A percentile compares a stretch with the other conserved stretches of the same genome.
phyloP scores from a whole-genome alignment of 2,888 invertebrate genomes.

The Drosophila nigritarsus region DNA sequence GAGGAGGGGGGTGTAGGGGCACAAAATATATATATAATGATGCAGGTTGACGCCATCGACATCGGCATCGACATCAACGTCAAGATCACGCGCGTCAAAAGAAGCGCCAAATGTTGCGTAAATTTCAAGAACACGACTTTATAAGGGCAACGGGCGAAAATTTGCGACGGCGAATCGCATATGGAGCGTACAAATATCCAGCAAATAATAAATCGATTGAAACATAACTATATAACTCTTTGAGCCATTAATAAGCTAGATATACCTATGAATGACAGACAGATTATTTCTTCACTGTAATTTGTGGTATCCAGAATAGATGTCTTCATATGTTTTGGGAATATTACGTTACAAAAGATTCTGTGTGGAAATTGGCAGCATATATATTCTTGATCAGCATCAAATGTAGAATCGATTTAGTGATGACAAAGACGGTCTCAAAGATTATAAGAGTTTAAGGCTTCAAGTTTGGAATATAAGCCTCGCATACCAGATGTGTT shows the following conservation, averaged over 20 bases:
- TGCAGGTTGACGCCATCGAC: slow-evolving; percentile 73
- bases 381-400: background rate
- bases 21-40: slow-evolving; percentile 7
- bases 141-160: slow-evolving; percentile 46
- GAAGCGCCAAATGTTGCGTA: slow-evolving; percentile 80
- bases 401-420: background rate
- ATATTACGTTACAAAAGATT: background rate
- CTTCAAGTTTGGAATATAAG: background rate
- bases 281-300: background rate
- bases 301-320: background rate
- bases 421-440: background rate
- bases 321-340: background rate
- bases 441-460: background rate
- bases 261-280: background rate
- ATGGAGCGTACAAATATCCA: slow-evolving; percentile 38
- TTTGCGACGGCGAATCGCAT: slow-evolving; percentile 10
- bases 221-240: background rate
- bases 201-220: slow-evolving; percentile 3
- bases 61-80: slow-evolving; percentile 54
- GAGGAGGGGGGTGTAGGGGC: background rate
- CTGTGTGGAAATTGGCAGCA: background rate
- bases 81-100: slow-evolving; percentile 69
- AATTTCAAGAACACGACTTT: slow-evolving; percentile 73
- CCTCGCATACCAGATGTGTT: background rate
- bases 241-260: background rate